These are phyloP conservation scores for Drosophila auraria DNA, from an alignment of 1,140 invertebrate species.

Conservation along the genomic window DNA sequence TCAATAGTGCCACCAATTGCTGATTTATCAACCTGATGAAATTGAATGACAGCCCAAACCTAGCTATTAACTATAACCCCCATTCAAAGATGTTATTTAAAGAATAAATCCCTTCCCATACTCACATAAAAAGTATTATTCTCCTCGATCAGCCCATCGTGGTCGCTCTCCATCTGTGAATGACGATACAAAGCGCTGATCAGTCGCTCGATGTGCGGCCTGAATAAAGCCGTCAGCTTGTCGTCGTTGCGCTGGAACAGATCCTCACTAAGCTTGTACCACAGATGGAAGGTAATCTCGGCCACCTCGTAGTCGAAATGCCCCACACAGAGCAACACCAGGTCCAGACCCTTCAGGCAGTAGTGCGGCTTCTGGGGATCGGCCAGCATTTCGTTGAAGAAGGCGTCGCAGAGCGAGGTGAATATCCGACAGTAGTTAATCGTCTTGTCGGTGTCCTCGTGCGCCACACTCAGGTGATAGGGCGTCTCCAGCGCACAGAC, in stretches of 20 bases:
- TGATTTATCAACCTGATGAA: constrained; percentile 3
- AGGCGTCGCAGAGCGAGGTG: constrained; percentile 96
- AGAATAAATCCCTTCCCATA: not conserved
- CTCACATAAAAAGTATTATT: constrained; percentile 90
- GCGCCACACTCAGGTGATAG: constrained; percentile 95
- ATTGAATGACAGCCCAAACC: not conserved
- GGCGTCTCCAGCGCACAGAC: constrained; percentile 93
- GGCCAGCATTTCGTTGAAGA: constrained; percentile 92
- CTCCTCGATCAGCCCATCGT: constrained; percentile 95
- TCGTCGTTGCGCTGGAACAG: constrained; percentile 95
- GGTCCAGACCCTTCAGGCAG: constrained; percentile 94
- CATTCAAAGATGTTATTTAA: too few species aligned
- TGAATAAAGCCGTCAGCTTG: constrained; percentile 91
- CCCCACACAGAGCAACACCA: constrained; percentile 95
- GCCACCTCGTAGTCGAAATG: constrained; percentile 99
- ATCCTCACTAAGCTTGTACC: constrained; percentile 98
- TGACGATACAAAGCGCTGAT: constrained; percentile 93
- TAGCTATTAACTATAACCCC: too few species aligned
- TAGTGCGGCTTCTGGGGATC: constrained; percentile 89
- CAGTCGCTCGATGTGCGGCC: constrained; percentile 95
- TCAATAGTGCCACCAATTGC: not conserved
- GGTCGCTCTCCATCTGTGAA: constrained; percentile 96
- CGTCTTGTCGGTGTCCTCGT: constrained; percentile 96
- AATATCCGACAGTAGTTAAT: constrained; percentile 98
- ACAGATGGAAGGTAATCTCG: constrained; percentile 98